These are phyloP conservation scores for Folsomia candida DNA, from an alignment of 2,888 invertebrate species.

Conservation along the genomic window DNA sequence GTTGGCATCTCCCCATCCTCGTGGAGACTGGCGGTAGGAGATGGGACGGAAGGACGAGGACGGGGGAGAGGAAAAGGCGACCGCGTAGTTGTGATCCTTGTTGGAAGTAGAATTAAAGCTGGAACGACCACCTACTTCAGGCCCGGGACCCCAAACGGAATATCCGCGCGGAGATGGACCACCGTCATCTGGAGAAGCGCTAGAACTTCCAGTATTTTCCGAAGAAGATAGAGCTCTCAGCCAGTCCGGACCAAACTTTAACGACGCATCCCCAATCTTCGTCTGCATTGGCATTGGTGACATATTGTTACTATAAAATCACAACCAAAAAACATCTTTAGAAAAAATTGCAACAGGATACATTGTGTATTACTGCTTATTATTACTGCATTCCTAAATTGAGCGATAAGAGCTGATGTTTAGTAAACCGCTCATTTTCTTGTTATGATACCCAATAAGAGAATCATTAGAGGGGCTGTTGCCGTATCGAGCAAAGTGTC, in stretches of 20 bases:
- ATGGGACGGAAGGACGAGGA: conserved; percentile 31
- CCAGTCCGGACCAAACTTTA: conserved; percentile 51
- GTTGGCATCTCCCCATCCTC: conserved; percentile 6
- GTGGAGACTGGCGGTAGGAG: conserved; percentile 38
- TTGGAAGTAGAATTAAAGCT: conserved; percentile 28
- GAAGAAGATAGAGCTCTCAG: conserved; percentile 49
- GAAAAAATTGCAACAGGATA: no score
- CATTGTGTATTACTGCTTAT: no score
- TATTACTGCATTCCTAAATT: no score
- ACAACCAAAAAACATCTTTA: no score
- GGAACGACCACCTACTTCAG: conserved; percentile 25
- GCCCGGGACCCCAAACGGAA: conserved; percentile 28
- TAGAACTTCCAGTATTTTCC: conserved; percentile 27
- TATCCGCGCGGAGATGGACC: conserved; percentile 17
- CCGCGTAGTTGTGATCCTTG: conserved; percentile 34
- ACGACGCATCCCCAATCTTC: conserved; percentile 50
- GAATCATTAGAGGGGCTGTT: no score
- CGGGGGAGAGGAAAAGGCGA: conserved; percentile 22
- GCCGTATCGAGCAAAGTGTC: no score
- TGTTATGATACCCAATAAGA: no score
- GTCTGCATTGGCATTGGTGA: conserved; percentile 50
- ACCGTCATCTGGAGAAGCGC: conserved; percentile 31
- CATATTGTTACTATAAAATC: conserved; percentile 47
- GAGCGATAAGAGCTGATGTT: no score
- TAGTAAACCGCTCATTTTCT: no score